Percentiles rank a stretch among this genome's conserved stretches.
Evolutionary conservation across 2,797 vertebrate species (phyloP).

Genomic region (Crenichthys baileyi): DNA sequence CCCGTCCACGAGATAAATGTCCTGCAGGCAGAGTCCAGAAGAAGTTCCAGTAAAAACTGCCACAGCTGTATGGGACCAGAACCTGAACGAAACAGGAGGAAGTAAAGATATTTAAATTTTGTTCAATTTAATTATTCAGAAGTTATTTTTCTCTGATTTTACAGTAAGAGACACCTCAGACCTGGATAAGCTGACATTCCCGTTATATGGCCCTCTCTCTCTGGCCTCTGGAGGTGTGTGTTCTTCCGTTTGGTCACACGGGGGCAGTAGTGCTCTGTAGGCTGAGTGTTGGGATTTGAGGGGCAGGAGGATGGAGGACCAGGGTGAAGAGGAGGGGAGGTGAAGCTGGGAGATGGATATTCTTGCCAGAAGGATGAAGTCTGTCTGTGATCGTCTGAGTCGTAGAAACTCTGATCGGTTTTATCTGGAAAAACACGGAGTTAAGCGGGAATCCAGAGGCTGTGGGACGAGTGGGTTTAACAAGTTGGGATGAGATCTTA

Average conservation of each 20-base stretch:
- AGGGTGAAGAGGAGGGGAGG: conserved; percentile 48
- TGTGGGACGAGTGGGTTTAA: neutral
- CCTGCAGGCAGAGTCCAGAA: conserved; percentile 84
- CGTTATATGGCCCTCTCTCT: conserved; percentile 70
- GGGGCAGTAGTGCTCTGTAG: conserved; percentile 78
- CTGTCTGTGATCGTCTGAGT: conserved; percentile 71
- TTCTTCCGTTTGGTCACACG: conserved; percentile 81
- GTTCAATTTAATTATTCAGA: neutral
- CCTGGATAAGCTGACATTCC: conserved; percentile 84
- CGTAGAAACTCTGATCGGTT: conserved; percentile 69
- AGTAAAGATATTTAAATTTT: too few relatives aligned
- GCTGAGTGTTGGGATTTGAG: conserved; percentile 43
- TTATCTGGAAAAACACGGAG: conserved; percentile 61
- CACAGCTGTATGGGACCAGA: conserved; percentile 90
- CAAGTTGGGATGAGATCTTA: conserved; percentile 24
- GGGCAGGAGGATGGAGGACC: conserved; percentile 55
- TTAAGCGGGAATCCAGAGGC: neutral
- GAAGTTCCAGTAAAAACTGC: conserved; percentile 90
- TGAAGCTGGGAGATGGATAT: conserved; percentile 69
- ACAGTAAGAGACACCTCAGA: conserved; percentile 37
- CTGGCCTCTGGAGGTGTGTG: conserved; percentile 63
- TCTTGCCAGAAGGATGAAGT: conserved; percentile 75
- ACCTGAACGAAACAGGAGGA: conserved; percentile 59
- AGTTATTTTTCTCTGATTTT: neutral
- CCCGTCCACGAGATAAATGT: conserved; percentile 91